Conservation (phyloP, 2,888 invertebrate genomes). For the Tipula confusa region DNA sequence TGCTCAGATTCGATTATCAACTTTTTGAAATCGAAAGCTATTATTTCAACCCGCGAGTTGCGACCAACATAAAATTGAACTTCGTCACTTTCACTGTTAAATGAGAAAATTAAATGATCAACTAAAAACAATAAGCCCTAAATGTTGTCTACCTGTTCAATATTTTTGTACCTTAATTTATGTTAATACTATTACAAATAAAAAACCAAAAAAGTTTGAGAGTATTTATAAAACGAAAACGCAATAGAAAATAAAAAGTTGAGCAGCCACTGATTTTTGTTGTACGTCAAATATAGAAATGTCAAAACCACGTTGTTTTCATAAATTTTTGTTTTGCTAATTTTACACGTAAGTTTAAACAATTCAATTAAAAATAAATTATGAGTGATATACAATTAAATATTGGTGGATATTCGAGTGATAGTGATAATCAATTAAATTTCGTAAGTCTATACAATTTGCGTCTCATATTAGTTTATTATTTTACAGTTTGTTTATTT, state of each 20-base stretch:
- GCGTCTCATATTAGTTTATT: not conserved
- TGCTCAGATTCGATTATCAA: no score
- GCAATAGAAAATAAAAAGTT: not conserved
- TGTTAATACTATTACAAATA: no score
- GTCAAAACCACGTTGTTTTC: slow-evolving; percentile 7
- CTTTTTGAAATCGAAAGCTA: no score
- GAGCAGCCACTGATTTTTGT: not conserved
- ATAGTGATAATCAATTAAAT: not conserved
- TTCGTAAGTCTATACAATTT: not conserved
- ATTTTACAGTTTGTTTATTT: not conserved
- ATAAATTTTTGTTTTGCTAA: not conserved
- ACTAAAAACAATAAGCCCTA: no score
- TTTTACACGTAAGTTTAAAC: not conserved
- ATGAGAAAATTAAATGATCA: no score
- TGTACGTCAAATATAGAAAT: not conserved
- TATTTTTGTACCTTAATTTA: no score
- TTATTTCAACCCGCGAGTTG: no score
- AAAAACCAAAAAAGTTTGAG: not conserved
- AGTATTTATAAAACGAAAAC: not conserved
- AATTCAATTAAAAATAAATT: not conserved
- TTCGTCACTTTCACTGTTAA: no score
- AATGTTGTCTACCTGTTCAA: no score
- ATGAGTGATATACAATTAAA: slow-evolving; percentile 20
- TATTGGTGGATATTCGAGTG: not conserved
- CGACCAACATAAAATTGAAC: no score